Evolutionary conservation across 2,888 invertebrate genomes (phyloP).

Genomic region (Hydropsyche betteni): DNA sequence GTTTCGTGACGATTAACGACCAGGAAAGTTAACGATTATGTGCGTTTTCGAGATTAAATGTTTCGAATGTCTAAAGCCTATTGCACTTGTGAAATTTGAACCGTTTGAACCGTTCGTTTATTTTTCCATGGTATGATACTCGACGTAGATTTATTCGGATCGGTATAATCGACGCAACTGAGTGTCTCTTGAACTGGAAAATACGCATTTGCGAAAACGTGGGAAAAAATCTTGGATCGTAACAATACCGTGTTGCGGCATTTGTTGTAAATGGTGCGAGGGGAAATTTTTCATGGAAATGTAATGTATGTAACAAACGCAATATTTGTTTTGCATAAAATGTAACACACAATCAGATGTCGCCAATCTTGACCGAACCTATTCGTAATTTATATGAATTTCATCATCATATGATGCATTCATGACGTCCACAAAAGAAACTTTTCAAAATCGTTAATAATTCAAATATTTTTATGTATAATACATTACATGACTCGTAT

Average conservation of each 20-base stretch:
- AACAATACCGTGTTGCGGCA: slow-evolving; percentile 23
- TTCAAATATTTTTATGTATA: too few species aligned
- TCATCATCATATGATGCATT: too few species aligned
- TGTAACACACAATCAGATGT: background rate
- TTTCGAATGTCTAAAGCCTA: too few species aligned
- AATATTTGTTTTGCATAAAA: slow-evolving; percentile 1
- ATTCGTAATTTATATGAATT: too few species aligned
- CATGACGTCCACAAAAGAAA: too few species aligned
- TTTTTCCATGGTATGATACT: background rate
- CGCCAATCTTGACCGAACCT: too few species aligned
- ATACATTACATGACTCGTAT: too few species aligned
- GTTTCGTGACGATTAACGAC: slow-evolving; percentile 28
- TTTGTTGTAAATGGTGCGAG: background rate
- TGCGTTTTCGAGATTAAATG: background rate
- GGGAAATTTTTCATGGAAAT: slow-evolving; percentile 5
- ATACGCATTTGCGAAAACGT: slow-evolving; percentile 34
- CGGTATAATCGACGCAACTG: background rate
- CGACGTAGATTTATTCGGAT: background rate
- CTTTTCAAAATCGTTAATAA: too few species aligned
- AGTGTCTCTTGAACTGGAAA: slow-evolving; percentile 12
- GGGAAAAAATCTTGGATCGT: slow-evolving; percentile 15
- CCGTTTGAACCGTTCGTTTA: background rate
- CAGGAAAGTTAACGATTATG: slow-evolving; percentile 15
- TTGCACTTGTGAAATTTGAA: too few species aligned
- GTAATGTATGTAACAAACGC: slow-evolving; percentile 1